phyloP scores from a whole-genome alignment of 1,140 invertebrate species.

The Plodia interpunctella region DNA sequence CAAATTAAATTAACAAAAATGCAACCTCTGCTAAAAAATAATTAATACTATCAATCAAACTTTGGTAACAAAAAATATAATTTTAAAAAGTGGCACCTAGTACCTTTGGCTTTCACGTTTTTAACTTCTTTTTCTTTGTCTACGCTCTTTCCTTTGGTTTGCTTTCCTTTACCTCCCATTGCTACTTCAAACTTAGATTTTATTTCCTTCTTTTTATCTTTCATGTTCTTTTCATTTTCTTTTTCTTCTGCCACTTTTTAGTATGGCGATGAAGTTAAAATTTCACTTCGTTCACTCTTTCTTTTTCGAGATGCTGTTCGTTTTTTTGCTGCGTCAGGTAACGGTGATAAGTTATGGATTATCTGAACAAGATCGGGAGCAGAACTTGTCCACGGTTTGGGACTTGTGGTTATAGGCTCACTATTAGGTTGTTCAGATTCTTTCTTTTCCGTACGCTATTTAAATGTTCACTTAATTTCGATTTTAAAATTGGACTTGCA shows the following conservation, averaged over 20 bases:
- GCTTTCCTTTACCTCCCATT: constrained; percentile 15
- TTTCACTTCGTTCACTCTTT: constrained; percentile 23
- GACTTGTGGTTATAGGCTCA: constrained; percentile 11
- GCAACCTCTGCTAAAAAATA: not conserved
- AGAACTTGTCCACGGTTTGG: constrained; percentile 22
- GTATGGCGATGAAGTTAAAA: constrained; percentile 29
- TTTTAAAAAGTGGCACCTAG: constrained; percentile 8
- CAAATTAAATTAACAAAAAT: not conserved
- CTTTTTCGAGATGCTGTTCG: constrained; percentile 20
- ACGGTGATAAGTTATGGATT: constrained; percentile 20
- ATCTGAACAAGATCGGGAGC: constrained; percentile 23
- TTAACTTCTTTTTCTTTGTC: constrained; percentile 25
- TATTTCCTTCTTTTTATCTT: constrained; percentile 17
- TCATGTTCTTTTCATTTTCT: constrained; percentile 23
- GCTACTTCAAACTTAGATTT: constrained; percentile 16
- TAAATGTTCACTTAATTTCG: too few species aligned
- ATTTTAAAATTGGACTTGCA: too few species aligned
- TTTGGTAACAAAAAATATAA: too few species aligned
- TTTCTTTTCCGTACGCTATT: too few species aligned
- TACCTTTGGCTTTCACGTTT: constrained; percentile 21
- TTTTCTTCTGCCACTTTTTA: constrained; percentile 23
- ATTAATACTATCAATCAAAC: not conserved
- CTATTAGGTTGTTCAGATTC: not conserved
- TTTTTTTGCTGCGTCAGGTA: constrained; percentile 23
- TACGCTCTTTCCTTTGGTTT: constrained; percentile 14